Conservation (phyloP, 2,113 vertebrate genomes). For the Ctenodactylus gundi region DNA sequence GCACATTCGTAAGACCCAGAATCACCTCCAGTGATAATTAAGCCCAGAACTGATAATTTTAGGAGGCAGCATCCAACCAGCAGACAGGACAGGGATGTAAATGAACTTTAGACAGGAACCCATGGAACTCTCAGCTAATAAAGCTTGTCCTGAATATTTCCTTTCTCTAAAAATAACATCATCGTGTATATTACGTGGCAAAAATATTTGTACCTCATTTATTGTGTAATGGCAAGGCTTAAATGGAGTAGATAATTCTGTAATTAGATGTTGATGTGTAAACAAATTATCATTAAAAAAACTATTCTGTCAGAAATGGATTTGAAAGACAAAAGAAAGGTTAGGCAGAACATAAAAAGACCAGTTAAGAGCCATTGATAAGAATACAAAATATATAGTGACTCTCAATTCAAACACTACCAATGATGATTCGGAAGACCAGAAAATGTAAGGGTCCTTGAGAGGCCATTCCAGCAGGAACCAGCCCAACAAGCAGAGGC, state of each 20-base stretch:
- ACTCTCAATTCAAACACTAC: neutral
- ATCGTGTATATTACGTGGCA: neutral
- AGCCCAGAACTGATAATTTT: neutral
- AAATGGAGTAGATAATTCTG: neutral
- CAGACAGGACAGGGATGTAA: neutral
- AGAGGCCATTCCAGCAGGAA: neutral
- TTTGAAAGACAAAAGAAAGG: neutral
- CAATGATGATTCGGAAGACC: neutral
- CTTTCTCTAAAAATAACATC: neutral
- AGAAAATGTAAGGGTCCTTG: neutral
- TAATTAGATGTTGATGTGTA: neutral
- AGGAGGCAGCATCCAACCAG: accelerated
- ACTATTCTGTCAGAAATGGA: neutral
- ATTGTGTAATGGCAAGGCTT: neutral
- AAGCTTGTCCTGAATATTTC: neutral
- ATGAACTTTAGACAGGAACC: neutral
- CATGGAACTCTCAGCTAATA: neutral
- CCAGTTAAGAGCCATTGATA: neutral
- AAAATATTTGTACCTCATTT: neutral
- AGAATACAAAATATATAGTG: neutral
- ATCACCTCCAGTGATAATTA: neutral
- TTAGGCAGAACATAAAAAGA: neutral
- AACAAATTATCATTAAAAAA: neutral
- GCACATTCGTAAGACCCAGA: neutral
- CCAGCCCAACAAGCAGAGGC: neutral